Evolutionary conservation across 2,888 invertebrate species (phyloP).

Genomic region (Archips crataeganus): DNA sequence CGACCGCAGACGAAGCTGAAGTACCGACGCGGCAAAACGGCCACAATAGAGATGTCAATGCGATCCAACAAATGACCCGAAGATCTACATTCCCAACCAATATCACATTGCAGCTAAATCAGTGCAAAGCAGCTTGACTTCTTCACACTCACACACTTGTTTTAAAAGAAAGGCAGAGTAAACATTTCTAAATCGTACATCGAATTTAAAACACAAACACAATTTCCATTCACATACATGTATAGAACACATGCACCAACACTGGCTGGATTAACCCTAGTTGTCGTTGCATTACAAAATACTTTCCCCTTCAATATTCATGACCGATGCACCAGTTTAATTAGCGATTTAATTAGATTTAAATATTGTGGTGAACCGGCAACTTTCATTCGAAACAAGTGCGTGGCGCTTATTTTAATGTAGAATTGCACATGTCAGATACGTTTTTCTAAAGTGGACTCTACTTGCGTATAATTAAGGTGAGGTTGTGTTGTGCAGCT

Average conservation of each 20-base stretch:
- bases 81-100: background rate
- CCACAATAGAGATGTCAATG: constrained; percentile 52
- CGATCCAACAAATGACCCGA: constrained; percentile 45
- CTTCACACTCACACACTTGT: background rate
- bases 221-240: constrained; percentile 14
- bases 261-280: constrained; percentile 46
- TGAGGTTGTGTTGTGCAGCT: constrained; percentile 45
- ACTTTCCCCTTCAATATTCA: constrained; percentile 73
- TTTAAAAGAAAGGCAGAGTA: constrained; percentile 1
- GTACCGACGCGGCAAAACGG: constrained; percentile 54
- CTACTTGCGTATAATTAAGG: background rate
- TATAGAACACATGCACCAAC: constrained; percentile 28
- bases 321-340: constrained; percentile 57
- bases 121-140: background rate
- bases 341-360: constrained; percentile 56
- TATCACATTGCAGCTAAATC: background rate
- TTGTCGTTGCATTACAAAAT: constrained; percentile 46
- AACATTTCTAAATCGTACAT: constrained; percentile 25
- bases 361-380: constrained; percentile 44
- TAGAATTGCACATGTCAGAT: constrained; percentile 10
- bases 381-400: constrained; percentile 37
- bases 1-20: constrained; percentile 58
- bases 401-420: constrained; percentile 19
- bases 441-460: background rate
- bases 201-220: constrained; percentile 2